A percentile compares a stretch with the other conserved stretches of the same genome.
phyloP scores from a whole-genome alignment of 2,797 vertebrate species.

The Phalanger gymnotis region DNA sequence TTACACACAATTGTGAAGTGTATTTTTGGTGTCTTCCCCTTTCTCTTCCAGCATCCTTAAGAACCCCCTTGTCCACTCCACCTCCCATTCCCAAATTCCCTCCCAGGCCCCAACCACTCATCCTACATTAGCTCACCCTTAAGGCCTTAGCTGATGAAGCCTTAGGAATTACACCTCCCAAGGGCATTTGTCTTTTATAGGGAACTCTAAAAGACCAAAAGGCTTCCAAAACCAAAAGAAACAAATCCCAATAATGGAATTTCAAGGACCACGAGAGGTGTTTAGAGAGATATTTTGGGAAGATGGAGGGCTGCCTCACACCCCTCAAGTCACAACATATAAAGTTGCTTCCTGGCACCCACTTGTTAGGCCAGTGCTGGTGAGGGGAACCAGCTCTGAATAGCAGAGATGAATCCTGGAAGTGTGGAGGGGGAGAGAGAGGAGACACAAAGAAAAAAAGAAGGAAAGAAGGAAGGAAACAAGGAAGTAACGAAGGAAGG shows the following conservation, averaged over 20 bases:
- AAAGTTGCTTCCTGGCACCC: not conserved
- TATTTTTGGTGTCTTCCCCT: not conserved
- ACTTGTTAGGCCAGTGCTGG: not conserved
- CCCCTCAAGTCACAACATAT: not conserved
- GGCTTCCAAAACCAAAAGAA: not conserved
- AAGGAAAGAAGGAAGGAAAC: too few species aligned
- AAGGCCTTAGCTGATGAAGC: not conserved
- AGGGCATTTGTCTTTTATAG: not conserved
- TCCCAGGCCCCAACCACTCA: not conserved
- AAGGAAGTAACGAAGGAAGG: too few species aligned
- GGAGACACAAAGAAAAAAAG: not conserved
- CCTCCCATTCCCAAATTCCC: not conserved
- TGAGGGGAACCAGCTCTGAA: not conserved
- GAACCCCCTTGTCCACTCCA: not conserved
- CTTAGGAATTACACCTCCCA: not conserved
- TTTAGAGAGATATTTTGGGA: not conserved
- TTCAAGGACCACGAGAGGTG: not conserved
- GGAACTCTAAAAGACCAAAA: not conserved
- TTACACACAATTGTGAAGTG: not conserved
- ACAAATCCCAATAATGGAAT: not conserved
- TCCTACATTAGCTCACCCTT: not conserved
- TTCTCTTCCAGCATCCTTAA: not conserved
- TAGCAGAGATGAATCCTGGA: not conserved
- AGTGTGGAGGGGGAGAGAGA: not conserved
- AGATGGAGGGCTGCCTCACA: not conserved